Evolutionary conservation across 2,888 invertebrate species (phyloP), one percentile per base, ranked within the genome.

Genomic region (Hyposoter dolosus): DNA sequence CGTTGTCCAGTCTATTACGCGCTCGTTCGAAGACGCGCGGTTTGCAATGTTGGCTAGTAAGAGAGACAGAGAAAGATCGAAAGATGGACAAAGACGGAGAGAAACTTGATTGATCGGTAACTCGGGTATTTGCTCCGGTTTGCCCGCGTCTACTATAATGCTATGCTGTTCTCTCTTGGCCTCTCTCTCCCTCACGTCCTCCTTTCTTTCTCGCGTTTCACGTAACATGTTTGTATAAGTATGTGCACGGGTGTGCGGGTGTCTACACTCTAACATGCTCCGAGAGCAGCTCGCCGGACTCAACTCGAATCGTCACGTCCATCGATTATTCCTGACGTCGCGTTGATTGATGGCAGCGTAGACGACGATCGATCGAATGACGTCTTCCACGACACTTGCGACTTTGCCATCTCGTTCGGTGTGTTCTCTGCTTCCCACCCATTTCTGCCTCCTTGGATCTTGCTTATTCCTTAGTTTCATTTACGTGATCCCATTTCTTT

Each of bases 91-190:
- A 90, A 90, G 92, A 91, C 89, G 89, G 90, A 88, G 90, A 89
- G 90, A 82, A 84, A 88, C 90, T 91, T 92, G 91, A 92, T 92
- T 91, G 92, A 92, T 92, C 90, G 92, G 91, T 90, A 90, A 90
- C 90, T 90, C 86, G 94, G 92, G 90, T 94, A 95, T 84, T 95
- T 94, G 90, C 94, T 94, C 90, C 89, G 91, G 90, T 91, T 94
- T 92, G 93, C 50, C 75, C 91, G 93, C 91, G 83, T 89, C 93
- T 92, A 75, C 91, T 90, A 75, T 83, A 65, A 83, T 81, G 66
- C 83, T 72, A 81, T 68, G 60, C 66, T 68, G 56, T 77, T 77
- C 65, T 56, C 56, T 53, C 19, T 43, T 32, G 40, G 65, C 71
- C 81, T 72, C 50, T 15, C 69, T 19, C 60, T 12, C 60, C 23